Percentiles rank a stretch among this genome's conserved stretches.
phyloP scores from a whole-genome alignment of 1,140 invertebrate species.

The Hyposmocoma kahamanoa region DNA sequence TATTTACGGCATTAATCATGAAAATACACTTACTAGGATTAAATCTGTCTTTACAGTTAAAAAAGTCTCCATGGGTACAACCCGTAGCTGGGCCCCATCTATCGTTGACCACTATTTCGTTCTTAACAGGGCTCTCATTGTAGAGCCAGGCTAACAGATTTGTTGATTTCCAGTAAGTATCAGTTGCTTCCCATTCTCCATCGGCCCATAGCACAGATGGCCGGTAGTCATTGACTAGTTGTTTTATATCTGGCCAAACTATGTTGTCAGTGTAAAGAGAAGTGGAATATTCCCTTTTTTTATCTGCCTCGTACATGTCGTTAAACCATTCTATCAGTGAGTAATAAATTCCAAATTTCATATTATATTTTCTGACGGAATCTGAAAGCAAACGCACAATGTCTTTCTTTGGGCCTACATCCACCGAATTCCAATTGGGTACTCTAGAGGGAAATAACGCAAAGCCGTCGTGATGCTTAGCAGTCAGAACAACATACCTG shows the following conservation, averaged over 20 bases:
- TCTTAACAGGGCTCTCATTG: conserved; percentile 94
- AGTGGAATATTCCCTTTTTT: conserved; percentile 78
- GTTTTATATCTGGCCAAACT: conserved; percentile 83
- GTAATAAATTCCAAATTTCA: conserved; percentile 92
- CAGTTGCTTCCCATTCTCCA: conserved; percentile 89
- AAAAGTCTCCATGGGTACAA: conserved; percentile 93
- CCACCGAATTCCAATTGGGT: conserved; percentile 92
- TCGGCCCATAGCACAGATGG: conserved; percentile 96
- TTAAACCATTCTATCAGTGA: conserved; percentile 95
- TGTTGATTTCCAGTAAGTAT: conserved; percentile 87
- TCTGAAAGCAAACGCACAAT: conserved; percentile 84
- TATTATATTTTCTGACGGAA: conserved; percentile 78
- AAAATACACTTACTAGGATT: conserved; percentile 86
- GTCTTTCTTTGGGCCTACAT: conserved; percentile 89
- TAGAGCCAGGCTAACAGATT: conserved; percentile 94
- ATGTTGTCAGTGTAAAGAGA: conserved; percentile 80
- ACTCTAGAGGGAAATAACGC: conserved; percentile 92
- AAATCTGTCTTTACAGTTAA: conserved; percentile 87
- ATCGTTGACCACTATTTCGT: conserved; percentile 91
- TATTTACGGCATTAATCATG: too few species aligned
- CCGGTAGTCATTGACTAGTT: conserved; percentile 84
- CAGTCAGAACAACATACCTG: conserved; percentile 92
- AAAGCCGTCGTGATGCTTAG: conserved; percentile 96
- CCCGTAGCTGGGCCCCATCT: conserved; percentile 87
- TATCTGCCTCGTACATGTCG: conserved; percentile 87